Percentiles rank a stretch among this genome's conserved stretches.
Conservation (phyloP, 2,888 invertebrate genomes). For the Catocala fraxini region DNA sequence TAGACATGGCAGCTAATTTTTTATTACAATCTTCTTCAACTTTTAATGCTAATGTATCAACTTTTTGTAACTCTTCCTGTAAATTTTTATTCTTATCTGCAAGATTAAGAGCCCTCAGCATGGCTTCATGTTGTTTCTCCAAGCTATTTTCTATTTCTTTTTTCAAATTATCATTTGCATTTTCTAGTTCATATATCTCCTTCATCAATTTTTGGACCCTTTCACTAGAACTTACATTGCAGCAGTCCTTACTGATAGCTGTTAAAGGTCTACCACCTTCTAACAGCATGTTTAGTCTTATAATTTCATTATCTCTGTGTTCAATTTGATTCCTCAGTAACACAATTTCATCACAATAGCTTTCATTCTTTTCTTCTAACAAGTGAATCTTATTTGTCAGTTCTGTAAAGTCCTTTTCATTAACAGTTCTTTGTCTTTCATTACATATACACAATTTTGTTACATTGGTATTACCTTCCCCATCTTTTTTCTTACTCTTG, state of each 20-base stretch:
- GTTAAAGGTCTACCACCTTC: constrained; percentile 90
- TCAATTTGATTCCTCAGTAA: constrained; percentile 77
- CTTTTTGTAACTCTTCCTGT: constrained; percentile 91
- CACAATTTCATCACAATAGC: constrained; percentile 73
- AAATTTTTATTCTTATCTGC: constrained; percentile 92
- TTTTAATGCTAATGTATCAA: constrained; percentile 91
- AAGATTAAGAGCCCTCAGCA: constrained; percentile 91
- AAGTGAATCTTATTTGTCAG: constrained; percentile 77
- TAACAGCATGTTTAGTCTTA: constrained; percentile 90
- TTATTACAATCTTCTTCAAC: constrained; percentile 93
- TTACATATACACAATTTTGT: constrained; percentile 67
- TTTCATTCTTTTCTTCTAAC: constrained; percentile 79
- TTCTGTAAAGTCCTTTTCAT: constrained; percentile 79
- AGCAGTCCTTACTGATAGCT: constrained; percentile 90
- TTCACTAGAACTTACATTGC: constrained; percentile 86
- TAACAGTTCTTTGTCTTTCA: constrained; percentile 62
- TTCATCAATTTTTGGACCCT: constrained; percentile 87
- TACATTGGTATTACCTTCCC: constrained; percentile 49
- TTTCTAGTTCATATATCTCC: constrained; percentile 88
- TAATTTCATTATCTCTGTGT: constrained; percentile 91
- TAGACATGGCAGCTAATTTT: constrained; percentile 88
- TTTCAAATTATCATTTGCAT: constrained; percentile 83
- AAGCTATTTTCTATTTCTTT: constrained; percentile 86
- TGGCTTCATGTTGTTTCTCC: constrained; percentile 93
- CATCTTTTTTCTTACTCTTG: constrained; percentile 74